Evolutionary conservation across 2,888 invertebrate genomes (phyloP).

Genomic region (Galerucella nymphaeae): DNA sequence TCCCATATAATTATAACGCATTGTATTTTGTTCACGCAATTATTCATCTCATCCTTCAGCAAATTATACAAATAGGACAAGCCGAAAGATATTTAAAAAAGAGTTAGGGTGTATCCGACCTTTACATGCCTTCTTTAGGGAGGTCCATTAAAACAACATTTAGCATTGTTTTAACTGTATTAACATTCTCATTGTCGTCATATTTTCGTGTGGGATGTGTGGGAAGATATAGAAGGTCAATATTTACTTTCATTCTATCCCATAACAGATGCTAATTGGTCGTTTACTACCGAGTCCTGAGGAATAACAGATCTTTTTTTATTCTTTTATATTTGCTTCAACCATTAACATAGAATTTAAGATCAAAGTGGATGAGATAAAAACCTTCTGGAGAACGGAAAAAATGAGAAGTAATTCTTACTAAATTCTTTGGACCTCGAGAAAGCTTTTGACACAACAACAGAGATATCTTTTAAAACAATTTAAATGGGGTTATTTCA

Average conservation of each 20-base stretch:
- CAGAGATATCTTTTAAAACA: not conserved
- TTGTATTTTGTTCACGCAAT: not conserved
- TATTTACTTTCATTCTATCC: conserved; percentile 39
- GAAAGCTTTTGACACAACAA: too few relatives aligned
- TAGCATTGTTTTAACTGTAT: conserved; percentile 11
- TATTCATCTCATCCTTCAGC: not conserved
- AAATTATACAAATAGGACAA: not conserved
- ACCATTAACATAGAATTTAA: too few relatives aligned
- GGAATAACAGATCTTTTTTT: not conserved
- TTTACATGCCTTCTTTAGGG: conserved; percentile 7
- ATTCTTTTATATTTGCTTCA: too few relatives aligned
- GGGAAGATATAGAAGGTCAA: conserved; percentile 39
- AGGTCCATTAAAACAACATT: conserved; percentile 10
- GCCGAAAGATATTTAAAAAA: not conserved
- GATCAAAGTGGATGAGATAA: too few relatives aligned
- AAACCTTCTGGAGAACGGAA: too few relatives aligned
- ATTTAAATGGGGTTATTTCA: not conserved
- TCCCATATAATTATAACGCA: not conserved
- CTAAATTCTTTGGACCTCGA: too few relatives aligned
- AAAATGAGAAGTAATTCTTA: too few relatives aligned
- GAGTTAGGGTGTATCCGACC: conserved; percentile 14
- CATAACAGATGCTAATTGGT: conserved; percentile 23
- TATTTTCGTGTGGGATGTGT: conserved; percentile 31
- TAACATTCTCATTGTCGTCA: conserved; percentile 31
- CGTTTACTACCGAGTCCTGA: not conserved